These are phyloP conservation scores for Pseudopleuronectes americanus DNA, from an alignment of 2,797 vertebrate species.

Conservation along the genomic window DNA sequence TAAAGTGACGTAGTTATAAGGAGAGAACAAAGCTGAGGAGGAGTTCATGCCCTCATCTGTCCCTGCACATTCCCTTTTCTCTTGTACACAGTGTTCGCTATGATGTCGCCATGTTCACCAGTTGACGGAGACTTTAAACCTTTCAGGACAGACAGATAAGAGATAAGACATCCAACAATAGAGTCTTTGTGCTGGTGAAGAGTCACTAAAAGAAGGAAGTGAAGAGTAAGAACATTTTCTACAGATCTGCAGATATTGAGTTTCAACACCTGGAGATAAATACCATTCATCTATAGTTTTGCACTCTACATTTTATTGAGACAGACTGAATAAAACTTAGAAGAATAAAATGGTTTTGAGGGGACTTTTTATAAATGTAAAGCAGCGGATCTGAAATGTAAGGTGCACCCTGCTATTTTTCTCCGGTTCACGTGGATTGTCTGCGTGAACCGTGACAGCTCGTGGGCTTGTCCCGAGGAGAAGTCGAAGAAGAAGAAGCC, in stretches of 20 bases:
- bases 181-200: slow-evolving; percentile 12
- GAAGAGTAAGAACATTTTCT: neutral
- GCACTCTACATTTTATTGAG: neutral
- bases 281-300: too few species aligned
- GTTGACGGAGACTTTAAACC: slow-evolving; percentile 16
- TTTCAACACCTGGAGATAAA: neutral
- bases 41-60: neutral
- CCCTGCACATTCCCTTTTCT: neutral
- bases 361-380: neutral
- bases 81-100: neutral
- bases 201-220: neutral
- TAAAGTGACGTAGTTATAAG: neutral
- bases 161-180: slow-evolving; percentile 13
- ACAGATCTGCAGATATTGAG: neutral
- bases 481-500: too few species aligned
- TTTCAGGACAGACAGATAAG: slow-evolving; percentile 4
- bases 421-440: slow-evolving; percentile 63
- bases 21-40: neutral
- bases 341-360: neutral
- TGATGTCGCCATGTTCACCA: neutral
- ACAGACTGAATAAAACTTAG: neutral
- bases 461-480: slow-evolving; percentile 30
- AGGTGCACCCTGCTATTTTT: too few species aligned
- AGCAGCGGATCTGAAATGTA: too few species aligned
- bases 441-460: slow-evolving; percentile 43